Conservation (phyloP, 1,140 invertebrate species). For the Plutomurus gul region DNA sequence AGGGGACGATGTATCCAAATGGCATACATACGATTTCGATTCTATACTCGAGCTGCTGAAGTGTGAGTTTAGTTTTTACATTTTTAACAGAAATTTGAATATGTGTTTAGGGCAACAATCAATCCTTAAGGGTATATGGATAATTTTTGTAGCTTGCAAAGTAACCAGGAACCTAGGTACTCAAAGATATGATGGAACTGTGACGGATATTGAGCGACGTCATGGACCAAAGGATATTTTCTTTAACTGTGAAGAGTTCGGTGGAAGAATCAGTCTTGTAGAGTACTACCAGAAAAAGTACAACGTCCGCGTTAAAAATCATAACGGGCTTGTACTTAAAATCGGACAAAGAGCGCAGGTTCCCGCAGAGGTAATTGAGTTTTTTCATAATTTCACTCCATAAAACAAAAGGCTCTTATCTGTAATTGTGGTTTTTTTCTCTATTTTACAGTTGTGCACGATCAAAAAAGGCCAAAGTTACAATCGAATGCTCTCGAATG, state of each 20-base stretch:
- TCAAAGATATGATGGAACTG: not conserved
- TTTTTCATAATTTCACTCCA: too few species aligned
- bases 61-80: not conserved
- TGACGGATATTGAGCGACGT: not conserved
- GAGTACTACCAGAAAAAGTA: not conserved
- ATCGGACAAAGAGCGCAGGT: not conserved
- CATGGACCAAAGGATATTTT: not conserved
- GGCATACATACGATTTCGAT: not conserved
- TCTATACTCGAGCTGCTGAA: not conserved
- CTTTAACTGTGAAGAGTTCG: not conserved
- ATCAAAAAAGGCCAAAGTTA: conserved; percentile 36
- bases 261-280: not conserved
- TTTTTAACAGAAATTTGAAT: too few species aligned
- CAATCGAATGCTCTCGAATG: conserved; percentile 14
- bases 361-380: conserved; percentile 38
- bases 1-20: not conserved
- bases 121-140: too few species aligned
- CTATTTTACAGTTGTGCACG: conserved; percentile 18
- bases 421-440: too few species aligned
- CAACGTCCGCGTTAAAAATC: not conserved
- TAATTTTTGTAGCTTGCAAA: not conserved
- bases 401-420: too few species aligned
- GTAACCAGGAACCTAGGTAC: not conserved
- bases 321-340: not conserved
- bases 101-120: too few species aligned